Base-by-base conservation (phyloP, 1,140 invertebrate genomes). In the Notospermus geniculatus region DNA sequence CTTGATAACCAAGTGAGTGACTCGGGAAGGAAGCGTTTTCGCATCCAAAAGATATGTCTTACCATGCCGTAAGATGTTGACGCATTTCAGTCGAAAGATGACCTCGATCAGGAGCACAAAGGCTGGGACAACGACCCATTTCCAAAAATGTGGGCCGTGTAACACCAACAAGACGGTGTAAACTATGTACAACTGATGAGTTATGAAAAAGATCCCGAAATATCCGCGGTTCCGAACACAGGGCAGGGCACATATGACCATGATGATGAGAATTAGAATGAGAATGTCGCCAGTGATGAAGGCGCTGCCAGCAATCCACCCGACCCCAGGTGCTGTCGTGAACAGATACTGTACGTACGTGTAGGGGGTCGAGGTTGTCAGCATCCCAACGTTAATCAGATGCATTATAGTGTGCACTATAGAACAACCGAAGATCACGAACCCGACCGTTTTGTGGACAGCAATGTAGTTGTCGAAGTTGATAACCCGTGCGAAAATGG, bases 121-220 rank as follows among this genome's bases (percentile, higher is more conserved):
- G 32, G 91, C 92, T 0, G 94, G 94, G 1, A 87, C 78, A 13
- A 95, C 78, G 72, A 97, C 93, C 94, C 94, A 97, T 78, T 92
- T 94, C 93, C 93, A 97, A 78, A 95, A 97, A 72, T 91, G 92
- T 0, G 92, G 91, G 0, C 88, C 92, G 76, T 98, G 95, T 32
- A 96, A 82, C 22, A 96, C 87, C 2, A 90, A 81, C 0, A 96
- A 79, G 30, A 93, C 83, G 90, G 89, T 95, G 75, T 95, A 97
- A 0, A 90, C 89, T 17, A 95, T 83, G 76, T 95, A 97, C 36
- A 98, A 81, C 32, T 94, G 82, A 81, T 97, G 95, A 0, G 91
- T 92, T 90, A 92, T 96, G 76, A 97, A 97, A 75, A 98, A 98
- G 66, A 93, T 91, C 87, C 97, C 92, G 78, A 97, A 98, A 71